Percentiles rank a stretch among this genome's conserved stretches.
Evolutionary conservation across 2,888 invertebrate genomes (phyloP).

Genomic region (Zhuqinia jingwanae): DNA sequence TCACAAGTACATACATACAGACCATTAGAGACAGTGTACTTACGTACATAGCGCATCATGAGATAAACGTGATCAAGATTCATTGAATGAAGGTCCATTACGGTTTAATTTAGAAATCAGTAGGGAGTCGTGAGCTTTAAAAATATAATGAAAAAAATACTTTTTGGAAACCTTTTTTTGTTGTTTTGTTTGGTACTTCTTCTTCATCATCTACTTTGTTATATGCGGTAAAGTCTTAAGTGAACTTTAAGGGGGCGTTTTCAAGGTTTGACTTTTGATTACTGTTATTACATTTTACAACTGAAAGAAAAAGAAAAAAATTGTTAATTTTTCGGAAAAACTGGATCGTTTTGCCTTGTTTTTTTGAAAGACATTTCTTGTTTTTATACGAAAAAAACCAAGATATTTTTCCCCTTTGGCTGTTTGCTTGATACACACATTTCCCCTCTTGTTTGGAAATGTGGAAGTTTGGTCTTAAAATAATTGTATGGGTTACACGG

Average conservation of each 20-base stretch:
- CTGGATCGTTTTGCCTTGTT: conserved; percentile 63
- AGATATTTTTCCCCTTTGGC: conserved; percentile 15
- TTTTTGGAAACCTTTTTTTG: conserved; percentile 60
- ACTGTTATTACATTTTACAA: conserved; percentile 61
- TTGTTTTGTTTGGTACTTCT: no score
- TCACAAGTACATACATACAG: no score
- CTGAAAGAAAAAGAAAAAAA: conserved; percentile 46
- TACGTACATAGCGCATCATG: conserved; percentile 44
- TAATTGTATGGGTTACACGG: neutral
- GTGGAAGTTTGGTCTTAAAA: no score
- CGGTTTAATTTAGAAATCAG: conserved; percentile 72
- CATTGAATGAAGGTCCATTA: conserved; percentile 67
- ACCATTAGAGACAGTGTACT: conserved; percentile 8
- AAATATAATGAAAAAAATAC: conserved; percentile 62
- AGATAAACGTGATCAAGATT: conserved; percentile 65
- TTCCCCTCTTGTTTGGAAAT: conserved; percentile 32
- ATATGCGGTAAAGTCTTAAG: conserved; percentile 63
- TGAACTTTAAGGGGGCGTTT: conserved; percentile 69
- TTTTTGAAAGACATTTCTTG: conserved; percentile 52
- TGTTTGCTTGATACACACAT: neutral
- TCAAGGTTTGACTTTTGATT: conserved; percentile 71
- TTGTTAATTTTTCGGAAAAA: conserved; percentile 53
- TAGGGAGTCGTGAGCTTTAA: conserved; percentile 70
- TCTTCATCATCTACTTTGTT: conserved; percentile 59
- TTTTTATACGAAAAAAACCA: neutral